Evolutionary conservation across 2,797 vertebrate genomes (phyloP), one percentile per base, ranked within the genome.

Genomic region (Paratrypauchen microcephalus): DNA sequence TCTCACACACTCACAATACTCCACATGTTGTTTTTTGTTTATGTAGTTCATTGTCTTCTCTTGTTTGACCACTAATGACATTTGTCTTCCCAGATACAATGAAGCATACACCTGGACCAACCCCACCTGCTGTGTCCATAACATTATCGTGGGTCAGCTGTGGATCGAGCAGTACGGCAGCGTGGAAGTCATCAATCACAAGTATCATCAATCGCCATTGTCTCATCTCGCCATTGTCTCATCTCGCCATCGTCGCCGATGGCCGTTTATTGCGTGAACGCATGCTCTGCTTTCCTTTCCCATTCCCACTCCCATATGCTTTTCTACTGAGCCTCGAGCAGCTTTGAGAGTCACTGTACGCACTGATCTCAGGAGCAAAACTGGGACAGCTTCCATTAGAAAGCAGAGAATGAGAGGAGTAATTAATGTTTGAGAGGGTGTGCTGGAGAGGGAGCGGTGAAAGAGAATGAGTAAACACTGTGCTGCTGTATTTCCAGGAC

Each of bases 161-260:
- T 99, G 97, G 97, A 99, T 99, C 8, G 97, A 99, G 84, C 97
- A 99, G 82, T 99, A 99, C 1, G 97, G 97, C 87, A 97, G 91
- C 0, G 92, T 99, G 91, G 97, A 99, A 89, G 97, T 99, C 86
- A 93, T 95, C 68, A 99, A 99, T 90, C 96, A 99, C 90, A 98
- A 95, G 97, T 98, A 95, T 95, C 24, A 83, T n/a, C n/a, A n/a
- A n/a, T n/a, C 69, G 24, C 64, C 45, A 47, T 54, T 15, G 3
- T 54, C 21, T 39, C 57, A 6, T 66, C 1, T 73, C 30, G 68
- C 8, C 32, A 18, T 19, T 60, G 15, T 61, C 45, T 9, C 57
- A 6, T 66, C 2, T 73, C 32, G 69, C 8, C 28, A 15, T 19
- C 57, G 12, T 58, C 45, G 7, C 54, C n/a, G n/a, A 30, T 52